These are phyloP conservation scores for Holocentrus rufus DNA, from an alignment of 2,797 vertebrate species.

Conservation along the genomic window DNA sequence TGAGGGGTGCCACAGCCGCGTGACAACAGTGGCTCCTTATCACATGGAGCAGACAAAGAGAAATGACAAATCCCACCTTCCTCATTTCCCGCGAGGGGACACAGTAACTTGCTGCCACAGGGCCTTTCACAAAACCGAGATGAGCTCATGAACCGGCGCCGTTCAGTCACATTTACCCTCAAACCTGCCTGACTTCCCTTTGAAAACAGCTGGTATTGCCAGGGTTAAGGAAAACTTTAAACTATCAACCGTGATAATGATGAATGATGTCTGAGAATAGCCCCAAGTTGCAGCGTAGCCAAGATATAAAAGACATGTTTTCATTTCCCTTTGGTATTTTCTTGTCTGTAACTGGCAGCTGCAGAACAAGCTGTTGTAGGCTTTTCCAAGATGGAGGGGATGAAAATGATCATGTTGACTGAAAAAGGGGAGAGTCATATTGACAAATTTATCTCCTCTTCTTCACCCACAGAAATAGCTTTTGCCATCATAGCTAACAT, in stretches of 20 bases:
- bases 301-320: no score
- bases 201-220: neutral
- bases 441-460: neutral
- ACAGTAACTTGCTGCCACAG: no score
- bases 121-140: neutral
- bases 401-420: neutral
- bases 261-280: neutral
- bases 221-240: constrained; percentile 6
- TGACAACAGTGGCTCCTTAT: constrained; percentile 55
- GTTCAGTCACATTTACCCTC: neutral
- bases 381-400: neutral
- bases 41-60: constrained; percentile 25
- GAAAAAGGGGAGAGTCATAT: neutral
- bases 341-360: no score
- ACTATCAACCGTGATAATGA: neutral
- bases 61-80: constrained; percentile 7
- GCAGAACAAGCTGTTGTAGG: neutral
- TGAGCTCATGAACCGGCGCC: constrained; percentile 1
- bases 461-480: neutral
- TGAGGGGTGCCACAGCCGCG: constrained; percentile 45
- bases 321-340: no score
- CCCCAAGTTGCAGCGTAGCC: no score
- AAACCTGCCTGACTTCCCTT: neutral
- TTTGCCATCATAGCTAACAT: neutral
- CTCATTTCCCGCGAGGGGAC: no score